These are phyloP conservation scores for Sciurus niger DNA, from an alignment of 2,113 vertebrate species.

Conservation along the genomic window DNA sequence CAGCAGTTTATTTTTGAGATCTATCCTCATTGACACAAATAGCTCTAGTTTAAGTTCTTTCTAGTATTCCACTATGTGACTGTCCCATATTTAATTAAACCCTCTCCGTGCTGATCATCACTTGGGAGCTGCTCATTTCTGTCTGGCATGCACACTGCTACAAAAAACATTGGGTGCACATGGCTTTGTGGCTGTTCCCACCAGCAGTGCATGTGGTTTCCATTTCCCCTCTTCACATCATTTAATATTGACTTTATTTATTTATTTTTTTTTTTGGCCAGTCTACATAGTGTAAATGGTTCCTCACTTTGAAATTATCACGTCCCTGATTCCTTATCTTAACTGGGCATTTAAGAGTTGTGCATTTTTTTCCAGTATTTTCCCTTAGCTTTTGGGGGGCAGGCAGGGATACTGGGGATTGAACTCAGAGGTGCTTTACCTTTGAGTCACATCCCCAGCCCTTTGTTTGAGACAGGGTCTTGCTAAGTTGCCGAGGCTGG, in stretches of 20 bases:
- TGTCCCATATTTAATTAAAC: not conserved
- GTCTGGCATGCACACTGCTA: not conserved
- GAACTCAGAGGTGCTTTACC: no score
- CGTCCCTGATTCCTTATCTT: no score
- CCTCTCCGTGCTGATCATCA: not conserved
- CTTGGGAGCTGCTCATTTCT: not conserved
- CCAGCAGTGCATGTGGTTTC: no score
- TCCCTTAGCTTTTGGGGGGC: not conserved
- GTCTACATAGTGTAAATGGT: not conserved
- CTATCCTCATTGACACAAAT: not conserved
- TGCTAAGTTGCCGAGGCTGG: no score
- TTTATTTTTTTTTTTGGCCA: not conserved
- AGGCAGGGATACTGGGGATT: no score
- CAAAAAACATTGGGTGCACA: not conserved
- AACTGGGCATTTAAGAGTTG: not conserved
- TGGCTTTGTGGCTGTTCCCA: not conserved
- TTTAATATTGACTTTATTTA: not conserved
- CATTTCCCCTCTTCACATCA: not conserved
- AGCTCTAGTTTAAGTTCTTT: not conserved
- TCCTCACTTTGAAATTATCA: not conserved
- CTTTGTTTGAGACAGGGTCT: no score
- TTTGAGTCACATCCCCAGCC: no score
- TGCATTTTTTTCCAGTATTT: conserved; percentile 35
- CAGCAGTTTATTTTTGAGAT: not conserved
- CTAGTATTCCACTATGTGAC: not conserved